Base-by-base conservation (phyloP, 2,797 vertebrate genomes). In the Choloepus didactylus region DNA sequence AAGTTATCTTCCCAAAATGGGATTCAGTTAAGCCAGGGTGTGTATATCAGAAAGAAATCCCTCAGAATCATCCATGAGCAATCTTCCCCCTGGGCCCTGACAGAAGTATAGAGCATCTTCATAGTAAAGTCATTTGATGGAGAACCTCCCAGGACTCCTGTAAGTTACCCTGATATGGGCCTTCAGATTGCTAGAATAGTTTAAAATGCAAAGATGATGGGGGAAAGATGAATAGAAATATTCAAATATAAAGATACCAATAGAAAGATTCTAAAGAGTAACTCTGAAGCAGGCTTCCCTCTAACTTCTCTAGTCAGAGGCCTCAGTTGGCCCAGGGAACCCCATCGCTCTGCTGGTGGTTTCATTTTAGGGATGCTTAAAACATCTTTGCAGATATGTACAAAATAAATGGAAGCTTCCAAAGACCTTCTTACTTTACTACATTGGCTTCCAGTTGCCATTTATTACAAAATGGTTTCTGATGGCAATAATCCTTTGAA, bases 381-480 rank as follows among this genome's bases (percentile, higher is more conserved):
- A 96, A 93, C 87, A 82, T 93, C 93, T 94, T 97, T 96, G 76
- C 10, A 91, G 84, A 95, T 94, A 87, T 93, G 46, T 96, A 83
- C 46, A 97, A 96, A 98, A 94, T 93, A 92, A 92, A 90, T 96
- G 95, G 95, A 93, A 96, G 91, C 87, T 95, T 94, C 91, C 89
- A 87, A 97, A 95, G 96, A 95, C 97, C 95, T 83, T 97, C 92
- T 97, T 97, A 95, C 96, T 97, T 97, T 97, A 95, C 97, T 98
- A 94, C 97, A 75, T 94, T 80, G 95, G 87, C 94, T 98, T 97
- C 96, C 87, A 86, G 86, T 98, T 98, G 97, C 92, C 97, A 97
- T 10, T 97, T 98, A 98, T 97, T 98, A 92, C 88, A 94, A 97
- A 97, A 98, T 98, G 83, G 92, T 98, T 98, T 98, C 98, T 97